Percentiles rank a stretch among this genome's conserved stretches.
Conservation (phyloP, 2,888 invertebrate genomes). For the Romanomermis culicivorax region DNA sequence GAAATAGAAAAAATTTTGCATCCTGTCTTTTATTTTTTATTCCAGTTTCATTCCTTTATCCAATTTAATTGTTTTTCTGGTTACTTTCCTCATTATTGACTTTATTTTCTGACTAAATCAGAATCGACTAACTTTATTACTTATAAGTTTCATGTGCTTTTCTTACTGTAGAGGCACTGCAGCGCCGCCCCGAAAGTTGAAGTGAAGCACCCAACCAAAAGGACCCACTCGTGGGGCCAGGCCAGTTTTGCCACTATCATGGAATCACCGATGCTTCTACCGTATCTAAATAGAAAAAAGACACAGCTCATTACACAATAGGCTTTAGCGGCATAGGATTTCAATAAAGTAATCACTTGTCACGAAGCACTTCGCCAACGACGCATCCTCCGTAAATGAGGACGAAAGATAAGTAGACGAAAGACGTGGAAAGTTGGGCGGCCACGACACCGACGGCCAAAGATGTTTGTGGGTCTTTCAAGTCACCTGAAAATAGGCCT, state of each 20-base stretch:
- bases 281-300: slow-evolving; percentile 45
- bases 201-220: slow-evolving; percentile 83
- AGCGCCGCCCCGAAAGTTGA: slow-evolving; percentile 93
- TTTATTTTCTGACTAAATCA: no score
- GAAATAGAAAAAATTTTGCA: no score
- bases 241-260: slow-evolving; percentile 88
- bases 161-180: slow-evolving; percentile 47
- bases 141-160: no score
- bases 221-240: slow-evolving; percentile 98
- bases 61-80: no score
- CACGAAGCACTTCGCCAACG: slow-evolving; percentile 69
- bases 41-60: no score
- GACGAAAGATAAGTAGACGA: slow-evolving; percentile 70
- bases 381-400: slow-evolving; percentile 79
- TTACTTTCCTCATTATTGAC: no score
- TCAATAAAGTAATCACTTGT: slow-evolving; percentile 57
- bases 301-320: background rate
- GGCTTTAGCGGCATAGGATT: slow-evolving; percentile 13
- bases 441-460: slow-evolving; percentile 87
- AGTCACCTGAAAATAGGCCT: slow-evolving; percentile 61
- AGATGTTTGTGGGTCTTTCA: slow-evolving; percentile 86
- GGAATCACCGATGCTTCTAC: slow-evolving; percentile 68
- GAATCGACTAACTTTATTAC: no score
- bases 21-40: no score
- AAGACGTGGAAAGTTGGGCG: slow-evolving; percentile 77